Evolutionary conservation across 2,797 vertebrate species (phyloP), one percentile per base, ranked within the genome.

Genomic region (Pagetopsis macropterus): DNA sequence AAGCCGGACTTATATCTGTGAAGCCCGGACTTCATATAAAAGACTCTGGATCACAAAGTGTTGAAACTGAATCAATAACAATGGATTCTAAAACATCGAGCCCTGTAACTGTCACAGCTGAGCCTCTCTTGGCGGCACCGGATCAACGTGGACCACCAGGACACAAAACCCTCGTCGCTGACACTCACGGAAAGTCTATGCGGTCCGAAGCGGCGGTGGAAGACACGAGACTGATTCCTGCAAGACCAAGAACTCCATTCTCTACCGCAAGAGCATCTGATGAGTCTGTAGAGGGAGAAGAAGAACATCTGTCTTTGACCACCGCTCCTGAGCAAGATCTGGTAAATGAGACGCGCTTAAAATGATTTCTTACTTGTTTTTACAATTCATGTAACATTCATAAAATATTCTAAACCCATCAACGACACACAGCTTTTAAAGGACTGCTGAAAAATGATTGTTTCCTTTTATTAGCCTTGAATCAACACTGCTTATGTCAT

Each of bases 201-300:
- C 77, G 59, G 49, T 10, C 78, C 21, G 75, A 37, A 49, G 63
- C 79, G 16, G 64, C 51, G 21, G 40, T 55, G 2, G 86, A 77
- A 56, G 79, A 84, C 31, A 88, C 84, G 0, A 67, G 76, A 27
- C 40, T 75, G 16, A 67, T 89, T 70, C 87, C 89, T 56, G 45
- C 31, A 1, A 85, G 84, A 68, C 77, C 88, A 0, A 8, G 50
- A 55, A 65, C 85, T 52, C 86, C 84, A 0, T 88, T 88, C 59
- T 52, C 44, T 4, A 45, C 66, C 9, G 5, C 15, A 0, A 54
- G 46, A 56, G 27, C 41, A 15, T 66, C 70, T 3, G 19, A 7
- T n/a, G 72, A 59, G n/a, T 63, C 50, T 11, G 45, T 12, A 60
- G 65, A 70, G 37, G 79, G 71, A 37, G 65, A 45, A 4, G 44